Evolutionary conservation across 2,888 invertebrate genomes (phyloP).

Genomic region (Poecilus cupreus): DNA sequence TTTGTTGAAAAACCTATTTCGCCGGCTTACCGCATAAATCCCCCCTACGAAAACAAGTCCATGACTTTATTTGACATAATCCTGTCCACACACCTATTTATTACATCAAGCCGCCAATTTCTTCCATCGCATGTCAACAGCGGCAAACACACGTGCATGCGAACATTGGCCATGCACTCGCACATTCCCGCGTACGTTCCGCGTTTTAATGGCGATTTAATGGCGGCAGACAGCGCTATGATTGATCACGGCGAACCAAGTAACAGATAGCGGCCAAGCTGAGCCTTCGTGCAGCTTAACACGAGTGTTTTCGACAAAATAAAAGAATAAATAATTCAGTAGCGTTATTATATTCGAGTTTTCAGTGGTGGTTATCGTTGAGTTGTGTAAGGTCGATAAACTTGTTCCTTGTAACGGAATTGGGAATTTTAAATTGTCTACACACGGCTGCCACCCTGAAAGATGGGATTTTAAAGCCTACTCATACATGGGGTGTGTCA

Average conservation of each 20-base stretch:
- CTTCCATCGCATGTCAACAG: conserved; percentile 13
- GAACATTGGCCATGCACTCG: neutral
- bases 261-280: conserved; percentile 5
- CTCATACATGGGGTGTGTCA: too few species aligned
- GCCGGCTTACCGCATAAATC: neutral
- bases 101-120: conserved; percentile 25
- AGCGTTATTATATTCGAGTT: conserved; percentile 38
- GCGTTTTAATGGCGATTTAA: conserved; percentile 53
- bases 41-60: neutral
- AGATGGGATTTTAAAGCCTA: neutral
- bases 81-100: neutral
- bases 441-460: neutral
- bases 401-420: neutral
- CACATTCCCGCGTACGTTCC: neutral
- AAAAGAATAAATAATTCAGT: conserved; percentile 42
- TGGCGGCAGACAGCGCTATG: conserved; percentile 48
- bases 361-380: conserved; percentile 3
- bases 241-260: conserved; percentile 41
- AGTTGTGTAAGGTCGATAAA: neutral
- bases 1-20: neutral
- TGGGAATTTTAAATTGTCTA: conserved; percentile 24
- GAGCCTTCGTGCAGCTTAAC: neutral
- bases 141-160: neutral
- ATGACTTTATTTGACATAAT: neutral
- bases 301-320: conserved; percentile 7